Base-by-base conservation (phyloP, 1,140 invertebrate genomes). In the Lysiphlebus fabarum region DNA sequence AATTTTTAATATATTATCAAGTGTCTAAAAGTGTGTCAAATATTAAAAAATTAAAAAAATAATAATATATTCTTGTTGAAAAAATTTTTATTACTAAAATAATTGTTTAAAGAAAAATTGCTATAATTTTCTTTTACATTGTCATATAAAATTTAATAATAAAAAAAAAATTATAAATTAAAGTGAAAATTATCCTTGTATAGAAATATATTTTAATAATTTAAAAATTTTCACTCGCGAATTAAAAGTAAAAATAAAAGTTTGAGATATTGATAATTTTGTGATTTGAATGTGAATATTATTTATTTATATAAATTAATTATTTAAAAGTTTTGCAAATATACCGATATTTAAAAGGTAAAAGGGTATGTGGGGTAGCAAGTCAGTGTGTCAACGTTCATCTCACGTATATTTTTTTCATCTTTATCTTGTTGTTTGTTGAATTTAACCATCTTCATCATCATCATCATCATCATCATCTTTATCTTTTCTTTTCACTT, bases 351-450 rank as follows among this genome's bases (percentile, higher is more conserved):
- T 62, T 68, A 73, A 69, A 73, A 77, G 73, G 74, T 70, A 78
- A 74, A 78, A 78, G 76, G 75, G 72, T 79, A 79, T 79, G 76
- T 78, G 76, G 76, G 77, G 72, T 79, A 78, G 77, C 76, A 74
- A 78, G 77, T 79, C 75, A 78, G 76, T 79, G 64, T 79, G 77
- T 78, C 77, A 78, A 76, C 75, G 72, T 76, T 70, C n/a, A n/a
- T n/a, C 73, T 72, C 68, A 67, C 69, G 65, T 75, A 73, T 76
- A 67, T 71, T 70, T 71, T 69, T 65, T 72, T 36, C 44, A 43
- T 59, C 49, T 49, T 38, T 55, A 40, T 61, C 33, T 44, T 42
- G 44, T 47, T 38, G 33, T 17, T 8, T 10, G 57, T 48, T 37
- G 41, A 42, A 44, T 10, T 26, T 41, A 26, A 26, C 40, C 38